Percentiles rank a stretch among this genome's conserved stretches.
These are phyloP conservation scores for Drosophila cyrtoloma DNA, from an alignment of 2,888 invertebrate species.

Conservation along the genomic window DNA sequence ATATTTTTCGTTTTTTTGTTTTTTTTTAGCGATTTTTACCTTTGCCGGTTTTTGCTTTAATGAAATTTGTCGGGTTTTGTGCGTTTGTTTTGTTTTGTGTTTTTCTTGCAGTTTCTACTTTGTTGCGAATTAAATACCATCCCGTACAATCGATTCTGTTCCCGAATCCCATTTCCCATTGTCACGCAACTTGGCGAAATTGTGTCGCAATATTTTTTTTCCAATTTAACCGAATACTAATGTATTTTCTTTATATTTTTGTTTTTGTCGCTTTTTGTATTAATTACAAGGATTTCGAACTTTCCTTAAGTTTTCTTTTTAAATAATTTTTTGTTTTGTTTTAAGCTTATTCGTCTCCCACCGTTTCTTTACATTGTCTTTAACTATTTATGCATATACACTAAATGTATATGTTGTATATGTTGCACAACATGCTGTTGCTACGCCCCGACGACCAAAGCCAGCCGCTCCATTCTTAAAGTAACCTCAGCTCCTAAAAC, in stretches of 20 bases:
- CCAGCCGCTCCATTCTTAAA: constrained; percentile 6
- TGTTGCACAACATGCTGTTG: constrained; percentile 63
- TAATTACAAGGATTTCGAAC: constrained; percentile 44
- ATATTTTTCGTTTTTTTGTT: constrained; percentile 56
- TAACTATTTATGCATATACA: constrained; percentile 62
- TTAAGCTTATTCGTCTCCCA: constrained; percentile 33
- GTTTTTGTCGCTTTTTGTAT: constrained; percentile 15
- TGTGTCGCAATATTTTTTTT: constrained; percentile 10
- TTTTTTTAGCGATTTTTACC: constrained; percentile 55
- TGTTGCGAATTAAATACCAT: constrained; percentile 46
- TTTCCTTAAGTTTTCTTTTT: constrained; percentile 23
- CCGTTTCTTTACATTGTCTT: constrained; percentile 66
- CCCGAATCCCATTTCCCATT: constrained; percentile 15
- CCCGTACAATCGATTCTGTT: constrained; percentile 36
- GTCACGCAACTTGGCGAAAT: constrained; percentile 19
- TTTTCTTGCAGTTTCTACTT: constrained; percentile 37
- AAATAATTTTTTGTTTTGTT: constrained; percentile 14
- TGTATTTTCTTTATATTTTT: constrained; percentile 8
- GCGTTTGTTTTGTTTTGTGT: constrained; percentile 32
- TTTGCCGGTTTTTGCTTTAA: constrained; percentile 59
- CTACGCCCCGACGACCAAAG: constrained; percentile 15
- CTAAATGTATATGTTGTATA: constrained; percentile 37
- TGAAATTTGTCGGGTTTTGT: constrained; percentile 58
- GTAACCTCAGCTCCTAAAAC: constrained; percentile 24
- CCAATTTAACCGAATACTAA: constrained; percentile 35